Base-by-base conservation (phyloP, 2,888 invertebrate genomes). In the Synanthedon myopaeformis region DNA sequence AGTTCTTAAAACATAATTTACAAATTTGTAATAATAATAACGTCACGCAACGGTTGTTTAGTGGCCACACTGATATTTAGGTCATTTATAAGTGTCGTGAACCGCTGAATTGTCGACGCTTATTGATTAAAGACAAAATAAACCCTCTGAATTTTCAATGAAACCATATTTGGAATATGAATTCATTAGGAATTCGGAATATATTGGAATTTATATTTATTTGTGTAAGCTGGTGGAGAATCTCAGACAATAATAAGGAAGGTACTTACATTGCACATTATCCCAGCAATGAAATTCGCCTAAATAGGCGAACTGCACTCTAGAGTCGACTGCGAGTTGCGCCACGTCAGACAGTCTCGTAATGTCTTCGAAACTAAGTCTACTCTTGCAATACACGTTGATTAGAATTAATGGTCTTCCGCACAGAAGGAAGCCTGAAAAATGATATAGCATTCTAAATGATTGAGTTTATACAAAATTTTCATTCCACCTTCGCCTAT, bases 381-480 rank as follows among this genome's bases (percentile, higher is more conserved):
- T 58, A 11, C 67, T 74, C 52, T 59, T 67, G 59, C 79, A 76
- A 55, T 69, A 66, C 55, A 84, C 66, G 66, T 90, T 91, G 56
- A 90, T 79, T 35, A 90, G 62, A 57, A 89, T 75, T 49, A 89
- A 59, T 55, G 85, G 85, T 49, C 82, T 69, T 55, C 83, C 84
- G 67, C 85, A 87, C 42, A 90, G 66, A 51, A 85, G 77, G 72
- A 90, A 90, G 55, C 84, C 88, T 76, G 82, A 45, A 45, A 45
- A 45, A 45, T n/a, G 1, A 45, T 35, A 35, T 35, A 35, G 6
- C 35, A 10, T 35, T 4, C 19, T 23, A 4, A 23, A 4, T 1
- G 5, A 23, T 5, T 23, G 23, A 23, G 23, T 23, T 23, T 23
- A 23, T 0, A 23, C 5, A 19, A 19, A 19, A 19, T 19, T 19